Evolutionary conservation across 2,888 invertebrate genomes (phyloP), one percentile per base, ranked within the genome.

Genomic region (Microplitis manilae): DNA sequence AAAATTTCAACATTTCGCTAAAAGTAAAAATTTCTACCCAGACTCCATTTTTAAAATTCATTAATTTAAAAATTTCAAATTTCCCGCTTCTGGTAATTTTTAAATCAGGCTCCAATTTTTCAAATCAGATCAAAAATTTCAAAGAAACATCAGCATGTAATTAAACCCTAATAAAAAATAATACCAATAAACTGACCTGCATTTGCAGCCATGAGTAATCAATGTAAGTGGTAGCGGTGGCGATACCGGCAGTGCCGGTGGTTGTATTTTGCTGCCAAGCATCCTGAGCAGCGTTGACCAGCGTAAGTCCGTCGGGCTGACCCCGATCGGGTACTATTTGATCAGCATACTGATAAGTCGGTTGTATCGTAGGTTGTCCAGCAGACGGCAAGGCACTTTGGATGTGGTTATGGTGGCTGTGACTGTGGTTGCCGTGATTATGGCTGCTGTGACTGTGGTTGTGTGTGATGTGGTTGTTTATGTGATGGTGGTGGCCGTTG

Each of bases 161-260:
- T 30, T 30, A 30, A 30, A 30, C 40, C 41, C 30, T 1, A 30
- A 41, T 13, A 30, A 67, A 59, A 64, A 6, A 65, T 20, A 20
- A 8, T 13, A 75, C 68, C 8, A 73, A 70, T 9, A 39, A 64
- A 60, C 82, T 85, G 75, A 88, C 88, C 86, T 88, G 88, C 89
- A 90, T 89, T 86, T 90, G 90, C 80, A 90, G 85, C 90, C 90
- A 89, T 30, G 90, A 89, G 79, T 89, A 90, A 79, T 89, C 90
- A 82, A 89, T 88, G 83, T 89, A 90, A 38, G 90, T 87, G 69
- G 88, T 86, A 73, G 85, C 85, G 40, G 85, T 82, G 39, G 81
- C 74, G 41, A 79, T 75, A 50, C 83, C 81, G 13, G 84, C 81
- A 78, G 85, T 83, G 80, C 84, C 82, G 78, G 83, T 79, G 69